phyloP scores from a whole-genome alignment of 2,888 invertebrate species.

The Hydrotaea cyrtoneurina region DNA sequence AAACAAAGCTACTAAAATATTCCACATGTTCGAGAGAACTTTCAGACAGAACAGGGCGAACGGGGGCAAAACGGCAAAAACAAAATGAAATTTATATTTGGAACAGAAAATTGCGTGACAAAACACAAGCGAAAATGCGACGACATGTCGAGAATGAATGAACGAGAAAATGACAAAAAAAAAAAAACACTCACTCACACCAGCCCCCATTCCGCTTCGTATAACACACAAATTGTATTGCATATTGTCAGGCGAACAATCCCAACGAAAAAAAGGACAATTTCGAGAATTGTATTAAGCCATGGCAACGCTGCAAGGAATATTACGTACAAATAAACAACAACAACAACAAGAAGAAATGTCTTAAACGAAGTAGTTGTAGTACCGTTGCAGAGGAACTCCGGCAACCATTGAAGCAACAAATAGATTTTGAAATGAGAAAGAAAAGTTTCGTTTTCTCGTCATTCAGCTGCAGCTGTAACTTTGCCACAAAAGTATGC shows the following conservation, averaged over 20 bases:
- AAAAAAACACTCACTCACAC: background rate
- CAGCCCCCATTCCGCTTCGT: background rate
- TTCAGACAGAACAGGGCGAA: background rate
- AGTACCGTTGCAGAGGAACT: slow-evolving; percentile 23
- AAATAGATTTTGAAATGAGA: slow-evolving; percentile 49
- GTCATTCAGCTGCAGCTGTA: slow-evolving; percentile 35
- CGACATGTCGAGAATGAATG: slow-evolving; percentile 53
- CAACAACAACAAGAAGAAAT: slow-evolving; percentile 22
- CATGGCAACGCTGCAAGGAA: slow-evolving; percentile 44
- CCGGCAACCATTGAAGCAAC: slow-evolving; percentile 49
- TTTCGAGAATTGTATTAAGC: slow-evolving; percentile 54
- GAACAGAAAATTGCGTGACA: slow-evolving; percentile 76
- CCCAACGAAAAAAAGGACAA: slow-evolving; percentile 33
- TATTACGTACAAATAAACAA: slow-evolving; percentile 21
- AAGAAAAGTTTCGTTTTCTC: slow-evolving; percentile 12
- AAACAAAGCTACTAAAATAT: slow-evolving; percentile 53
- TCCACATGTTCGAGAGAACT: background rate
- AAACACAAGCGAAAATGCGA: slow-evolving; percentile 69
- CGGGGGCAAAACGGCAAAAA: slow-evolving; percentile 26
- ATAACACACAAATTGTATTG: slow-evolving; percentile 42
- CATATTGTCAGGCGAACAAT: slow-evolving; percentile 61
- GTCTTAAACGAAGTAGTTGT: slow-evolving; percentile 19
- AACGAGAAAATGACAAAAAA: background rate
- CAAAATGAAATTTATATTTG: slow-evolving; percentile 70
- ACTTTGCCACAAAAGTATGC: slow-evolving; percentile 47